Evolutionary conservation across 2,113 vertebrate species (phyloP), one percentile per base, ranked within the genome.

Genomic region (Osmerus mordax): DNA sequence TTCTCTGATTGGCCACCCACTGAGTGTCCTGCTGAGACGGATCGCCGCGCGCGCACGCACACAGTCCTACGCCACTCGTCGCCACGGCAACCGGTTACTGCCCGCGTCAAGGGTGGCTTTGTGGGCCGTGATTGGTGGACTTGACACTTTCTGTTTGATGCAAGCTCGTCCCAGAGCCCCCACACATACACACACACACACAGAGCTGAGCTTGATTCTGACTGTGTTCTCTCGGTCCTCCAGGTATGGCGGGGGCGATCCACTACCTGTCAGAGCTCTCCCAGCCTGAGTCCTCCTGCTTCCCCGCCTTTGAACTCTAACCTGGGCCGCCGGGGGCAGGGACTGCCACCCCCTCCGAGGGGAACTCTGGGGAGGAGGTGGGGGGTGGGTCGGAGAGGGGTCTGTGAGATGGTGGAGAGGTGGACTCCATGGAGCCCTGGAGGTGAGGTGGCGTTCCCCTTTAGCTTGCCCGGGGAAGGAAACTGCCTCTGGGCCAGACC

Each of bases 161-260:
- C 41, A 47, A 47, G 41, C 41, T 47, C 41, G 8, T 47, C 6
- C 41, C 41, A 11, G 41, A 47, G 54, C n/a, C 16, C 54, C 25
- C 36, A 47, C 64, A 47, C 36, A 2, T 0, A 65, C 36, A 65
- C 36, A 65, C 64, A 65, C 36, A 60, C 58, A 60, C 18, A 21
- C 58, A 60, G 8, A 18, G 36, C 32, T 23, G 18, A 9, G 41
- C 1, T 65, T 5, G 18, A 23, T 21, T 1, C 19, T 0, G 15
- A 41, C 3, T 67, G 32, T 78, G 32, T 78, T 65, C 32, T 77
- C 47, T 53, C 25, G n/a, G 29, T 76, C 65, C 0, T 88, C 87
- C 82, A 99, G 97, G 97, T 65, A 98, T 99, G 96, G 97, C 96
- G 0, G 97, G 97, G 51, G 87, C 96, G 8, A 91, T 99, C 86